phyloP scores from a whole-genome alignment of 2,797 vertebrate species.

The Hemitrygon akajei region DNA sequence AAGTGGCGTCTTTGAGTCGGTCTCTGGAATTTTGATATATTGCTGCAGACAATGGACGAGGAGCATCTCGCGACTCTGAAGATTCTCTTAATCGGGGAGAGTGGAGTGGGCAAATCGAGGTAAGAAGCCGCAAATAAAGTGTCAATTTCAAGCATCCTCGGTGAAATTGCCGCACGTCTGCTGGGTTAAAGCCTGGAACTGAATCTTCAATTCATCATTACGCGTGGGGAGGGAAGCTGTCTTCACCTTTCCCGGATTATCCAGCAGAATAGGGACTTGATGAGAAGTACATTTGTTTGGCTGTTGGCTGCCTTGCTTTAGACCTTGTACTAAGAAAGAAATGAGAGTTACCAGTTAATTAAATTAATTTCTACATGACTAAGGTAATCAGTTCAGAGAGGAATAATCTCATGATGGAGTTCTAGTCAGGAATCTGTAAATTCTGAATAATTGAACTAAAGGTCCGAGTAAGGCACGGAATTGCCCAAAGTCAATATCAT shows the following conservation, averaged over 20 bases:
- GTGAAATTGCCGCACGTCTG: not conserved
- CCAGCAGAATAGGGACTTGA: not conserved
- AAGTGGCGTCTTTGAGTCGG: not conserved
- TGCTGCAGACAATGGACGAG: conserved; percentile 34
- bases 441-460: not conserved
- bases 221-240: not conserved
- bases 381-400: not conserved
- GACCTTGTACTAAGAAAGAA: not conserved
- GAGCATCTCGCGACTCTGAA: conserved; percentile 41
- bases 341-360: not conserved
- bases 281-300: not conserved
- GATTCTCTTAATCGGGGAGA: conserved; percentile 47
- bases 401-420: not conserved
- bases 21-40: not conserved
- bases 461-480: not conserved
- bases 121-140: not conserved
- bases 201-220: not conserved
- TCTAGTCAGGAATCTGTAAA: not conserved
- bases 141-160: not conserved
- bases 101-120: conserved; percentile 49
- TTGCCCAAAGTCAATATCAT: not conserved
- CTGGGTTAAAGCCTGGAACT: not conserved
- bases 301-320: not conserved
- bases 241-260: not conserved
- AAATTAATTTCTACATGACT: not conserved